Evolutionary conservation across 1,140 invertebrate genomes (phyloP).

Genomic region (Cheumatopsyche charites): DNA sequence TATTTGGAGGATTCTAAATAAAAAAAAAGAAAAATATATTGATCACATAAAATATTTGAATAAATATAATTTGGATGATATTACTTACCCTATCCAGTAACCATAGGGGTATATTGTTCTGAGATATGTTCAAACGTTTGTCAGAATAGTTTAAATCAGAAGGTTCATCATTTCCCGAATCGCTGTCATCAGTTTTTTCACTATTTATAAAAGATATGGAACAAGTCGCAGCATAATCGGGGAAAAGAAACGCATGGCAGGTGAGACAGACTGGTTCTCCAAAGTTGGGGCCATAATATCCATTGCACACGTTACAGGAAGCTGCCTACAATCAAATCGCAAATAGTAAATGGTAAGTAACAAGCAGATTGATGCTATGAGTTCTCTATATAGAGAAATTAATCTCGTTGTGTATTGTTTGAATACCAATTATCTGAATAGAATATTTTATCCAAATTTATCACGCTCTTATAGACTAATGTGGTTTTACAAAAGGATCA

Average conservation of each 20-base stretch:
- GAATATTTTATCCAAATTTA: too few species aligned
- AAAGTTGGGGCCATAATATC: constrained; percentile 91
- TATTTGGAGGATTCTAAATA: constrained; percentile 31
- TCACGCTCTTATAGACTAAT: too few species aligned
- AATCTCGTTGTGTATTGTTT: too few species aligned
- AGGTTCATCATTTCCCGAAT: constrained; percentile 94
- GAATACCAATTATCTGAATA: too few species aligned
- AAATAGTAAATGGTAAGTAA: too few species aligned
- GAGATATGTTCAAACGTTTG: constrained; percentile 38
- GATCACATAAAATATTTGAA: background rate
- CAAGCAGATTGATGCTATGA: too few species aligned
- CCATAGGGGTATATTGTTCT: constrained; percentile 40
- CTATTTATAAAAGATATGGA: constrained; percentile 64
- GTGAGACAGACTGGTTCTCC: constrained; percentile 90
- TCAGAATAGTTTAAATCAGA: constrained; percentile 67
- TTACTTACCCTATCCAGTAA: constrained; percentile 37
- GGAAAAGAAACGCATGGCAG: constrained; percentile 90
- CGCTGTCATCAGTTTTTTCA: constrained; percentile 88
- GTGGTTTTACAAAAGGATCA: too few species aligned
- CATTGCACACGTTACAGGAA: constrained; percentile 84
- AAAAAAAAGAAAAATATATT: background rate
- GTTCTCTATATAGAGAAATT: too few species aligned
- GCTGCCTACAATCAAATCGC: constrained; percentile 64
- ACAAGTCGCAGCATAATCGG: constrained; percentile 71
- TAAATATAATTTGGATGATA: background rate